Evolutionary conservation across 2,888 invertebrate genomes (phyloP), one percentile per base, ranked within the genome.

Genomic region (Drosophila longiperda): DNA sequence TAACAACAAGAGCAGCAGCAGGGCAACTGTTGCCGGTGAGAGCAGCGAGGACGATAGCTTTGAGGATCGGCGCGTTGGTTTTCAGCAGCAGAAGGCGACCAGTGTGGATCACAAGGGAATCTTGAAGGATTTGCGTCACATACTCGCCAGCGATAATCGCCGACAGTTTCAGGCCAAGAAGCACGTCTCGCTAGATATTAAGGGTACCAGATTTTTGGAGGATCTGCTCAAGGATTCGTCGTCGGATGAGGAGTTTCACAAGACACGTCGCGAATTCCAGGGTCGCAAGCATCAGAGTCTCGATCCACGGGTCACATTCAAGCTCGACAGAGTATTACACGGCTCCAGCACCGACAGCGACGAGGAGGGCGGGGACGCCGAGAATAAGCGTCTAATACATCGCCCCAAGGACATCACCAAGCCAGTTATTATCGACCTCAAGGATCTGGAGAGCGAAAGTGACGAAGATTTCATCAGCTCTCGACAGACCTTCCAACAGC

Each of bases 401-500:
- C 91, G 92, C 12, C 93, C 92, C 66, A 92, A 93, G 75, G 93
- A 93, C 74, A 92, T 93, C 62, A 93, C 93, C 77, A 93, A 93
- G 72, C 93, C 93, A 61, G 81, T 93, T 36, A 92, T 93, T 68
- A 93, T 93, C 77, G 93, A 93, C 78, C 88, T 93, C 29, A 93
- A 93, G 77, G 93, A 92, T 82, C 78, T 92, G 50, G 93, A 92
- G 67, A 93, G 92, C 64, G 93, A 92, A 67, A 92, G 93, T 60
- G 92, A 92, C 85, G 93, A 93, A 57, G 94, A 95, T 66, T 95
- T 94, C 82, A 93, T 94, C 78, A 93, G 94, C 38, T 94, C 95
- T 20, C 93, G 95, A 29, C 94, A 94, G 66, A 95, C 94, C 87
- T 95, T 95, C 87, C 95, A 95, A 88, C 95, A 95, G 83, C 93